Percentiles rank a stretch among this genome's conserved stretches.
These are phyloP conservation scores for Amorpha juglandis DNA, from an alignment of 2,888 invertebrate species.

Conservation along the genomic window DNA sequence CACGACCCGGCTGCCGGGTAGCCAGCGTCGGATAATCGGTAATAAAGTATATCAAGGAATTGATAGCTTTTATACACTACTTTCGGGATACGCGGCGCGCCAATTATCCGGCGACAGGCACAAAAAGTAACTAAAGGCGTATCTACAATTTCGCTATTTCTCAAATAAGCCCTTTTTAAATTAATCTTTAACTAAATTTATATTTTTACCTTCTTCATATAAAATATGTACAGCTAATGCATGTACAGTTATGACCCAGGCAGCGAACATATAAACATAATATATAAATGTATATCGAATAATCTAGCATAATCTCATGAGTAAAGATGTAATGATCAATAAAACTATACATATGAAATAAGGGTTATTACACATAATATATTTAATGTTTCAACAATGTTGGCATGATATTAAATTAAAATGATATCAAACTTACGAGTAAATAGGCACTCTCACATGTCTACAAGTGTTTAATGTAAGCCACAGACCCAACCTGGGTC, in stretches of 20 bases:
- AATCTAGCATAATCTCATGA: slow-evolving; percentile 17
- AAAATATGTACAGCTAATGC: no score
- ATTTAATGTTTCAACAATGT: background rate
- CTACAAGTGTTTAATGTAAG: no score
- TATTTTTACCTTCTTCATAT: background rate
- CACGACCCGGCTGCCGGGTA: background rate
- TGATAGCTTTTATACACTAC: background rate
- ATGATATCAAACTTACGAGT: background rate
- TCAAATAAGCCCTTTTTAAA: background rate
- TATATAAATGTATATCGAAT: background rate
- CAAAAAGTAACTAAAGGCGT: background rate
- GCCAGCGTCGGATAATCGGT: background rate
- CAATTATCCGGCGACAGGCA: background rate
- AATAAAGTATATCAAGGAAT: no score
- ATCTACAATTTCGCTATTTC: background rate
- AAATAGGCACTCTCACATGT: background rate
- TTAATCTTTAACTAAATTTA: no score
- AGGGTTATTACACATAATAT: slow-evolving; percentile 22
- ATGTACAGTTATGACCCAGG: background rate
- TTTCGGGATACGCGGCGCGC: background rate
- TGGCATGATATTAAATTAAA: background rate
- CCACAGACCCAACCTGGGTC: no score
- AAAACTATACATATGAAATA: slow-evolving; percentile 11
- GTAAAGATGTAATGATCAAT: slow-evolving; percentile 7
- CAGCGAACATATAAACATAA: slow-evolving; percentile 8